phyloP scores from a whole-genome alignment of 2,113 vertebrate genomes.

The Nibea albiflora region DNA sequence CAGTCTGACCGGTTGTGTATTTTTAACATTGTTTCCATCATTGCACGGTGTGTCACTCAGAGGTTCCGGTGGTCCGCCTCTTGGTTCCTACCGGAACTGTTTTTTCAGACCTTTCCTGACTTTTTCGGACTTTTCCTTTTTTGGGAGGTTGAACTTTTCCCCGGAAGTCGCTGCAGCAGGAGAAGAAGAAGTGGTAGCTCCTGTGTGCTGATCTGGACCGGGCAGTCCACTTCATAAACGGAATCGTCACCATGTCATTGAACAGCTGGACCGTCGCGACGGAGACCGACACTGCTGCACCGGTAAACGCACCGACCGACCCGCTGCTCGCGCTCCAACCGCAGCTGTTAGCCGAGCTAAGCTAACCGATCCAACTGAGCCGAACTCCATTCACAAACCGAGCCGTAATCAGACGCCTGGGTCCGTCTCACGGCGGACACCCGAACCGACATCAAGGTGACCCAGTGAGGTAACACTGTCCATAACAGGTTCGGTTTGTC shows the following conservation, averaged over 20 bases:
- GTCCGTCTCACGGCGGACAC: accelerated
- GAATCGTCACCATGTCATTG: neutral
- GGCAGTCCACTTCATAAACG: neutral
- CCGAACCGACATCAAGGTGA: accelerated
- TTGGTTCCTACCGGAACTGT: too few species aligned
- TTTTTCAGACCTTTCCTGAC: too few species aligned
- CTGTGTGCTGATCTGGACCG: neutral
- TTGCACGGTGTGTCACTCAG: too few species aligned
- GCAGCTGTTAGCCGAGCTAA: neutral
- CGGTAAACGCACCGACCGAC: constrained; percentile 35
- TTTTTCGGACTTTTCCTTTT: neutral
- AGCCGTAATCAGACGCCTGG: accelerated
- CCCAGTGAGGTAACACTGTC: neutral
- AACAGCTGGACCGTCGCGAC: constrained; percentile 24
- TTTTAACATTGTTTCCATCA: too few species aligned
- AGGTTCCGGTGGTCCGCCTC: too few species aligned
- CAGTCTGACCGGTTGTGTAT: too few species aligned
- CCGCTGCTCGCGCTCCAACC: accelerated
- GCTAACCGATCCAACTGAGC: constrained; percentile 27
- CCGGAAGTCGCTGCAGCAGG: constrained; percentile 36
- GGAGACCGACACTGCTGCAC: constrained; percentile 7
- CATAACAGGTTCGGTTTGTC: neutral
- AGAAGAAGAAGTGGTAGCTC: neutral
- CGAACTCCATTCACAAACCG: constrained; percentile 13
- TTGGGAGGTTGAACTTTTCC: constrained; percentile 10